These are phyloP conservation scores for Dioctria rufipes DNA, from an alignment of 2,888 invertebrate species.

Conservation along the genomic window DNA sequence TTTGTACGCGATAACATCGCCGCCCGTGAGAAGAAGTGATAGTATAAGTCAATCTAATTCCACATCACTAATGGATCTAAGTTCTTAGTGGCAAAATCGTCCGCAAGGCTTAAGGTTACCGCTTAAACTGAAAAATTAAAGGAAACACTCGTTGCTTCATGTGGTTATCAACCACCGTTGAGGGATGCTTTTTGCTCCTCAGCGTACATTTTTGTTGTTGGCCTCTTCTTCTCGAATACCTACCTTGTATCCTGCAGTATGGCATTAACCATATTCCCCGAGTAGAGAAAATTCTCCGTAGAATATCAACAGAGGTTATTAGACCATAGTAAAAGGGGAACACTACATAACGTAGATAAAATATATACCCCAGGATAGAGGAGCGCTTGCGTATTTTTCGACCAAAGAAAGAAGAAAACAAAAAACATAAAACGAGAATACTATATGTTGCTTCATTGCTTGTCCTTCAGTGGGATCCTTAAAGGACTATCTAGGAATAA, in stretches of 20 bases:
- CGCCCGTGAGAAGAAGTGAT: too few relatives aligned
- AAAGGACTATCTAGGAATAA: background rate
- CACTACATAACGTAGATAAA: background rate
- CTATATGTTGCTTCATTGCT: conserved; percentile 21
- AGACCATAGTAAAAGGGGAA: background rate
- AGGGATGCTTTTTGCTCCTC: conserved; percentile 50
- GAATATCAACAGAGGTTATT: conserved; percentile 1
- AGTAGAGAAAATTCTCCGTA: background rate
- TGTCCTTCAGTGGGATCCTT: conserved; percentile 16
- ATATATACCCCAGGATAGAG: too few relatives aligned
- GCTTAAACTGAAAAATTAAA: conserved; percentile 52
- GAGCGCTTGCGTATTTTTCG: conserved; percentile 13
- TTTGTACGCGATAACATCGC: too few relatives aligned
- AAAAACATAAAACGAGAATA: background rate
- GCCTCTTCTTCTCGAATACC: conserved; percentile 16
- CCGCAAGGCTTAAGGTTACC: conserved; percentile 51
- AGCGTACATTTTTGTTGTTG: conserved; percentile 21
- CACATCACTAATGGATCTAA: background rate
- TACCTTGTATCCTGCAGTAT: conserved; percentile 31
- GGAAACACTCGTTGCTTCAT: conserved; percentile 53
- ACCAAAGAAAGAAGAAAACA: too few relatives aligned
- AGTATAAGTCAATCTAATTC: conserved; percentile 15
- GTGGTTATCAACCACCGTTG: conserved; percentile 30
- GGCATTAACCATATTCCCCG: conserved; percentile 6
- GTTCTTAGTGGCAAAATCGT: conserved; percentile 40